These are phyloP conservation scores for Hirudo medicinalis DNA, from an alignment of 1,140 invertebrate species.

Conservation along the genomic window DNA sequence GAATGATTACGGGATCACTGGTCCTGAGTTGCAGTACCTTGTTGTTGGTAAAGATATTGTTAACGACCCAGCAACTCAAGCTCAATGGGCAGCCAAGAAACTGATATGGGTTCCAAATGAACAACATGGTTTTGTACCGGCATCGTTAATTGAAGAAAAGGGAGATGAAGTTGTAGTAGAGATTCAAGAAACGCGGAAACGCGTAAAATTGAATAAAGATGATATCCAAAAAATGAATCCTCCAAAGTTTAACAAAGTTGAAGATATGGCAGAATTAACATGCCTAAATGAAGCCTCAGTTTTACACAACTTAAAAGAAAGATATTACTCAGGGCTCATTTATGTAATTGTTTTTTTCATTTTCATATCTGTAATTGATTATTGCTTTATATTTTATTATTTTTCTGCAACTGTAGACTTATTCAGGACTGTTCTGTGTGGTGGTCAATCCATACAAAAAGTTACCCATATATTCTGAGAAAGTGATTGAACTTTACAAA, in stretches of 20 bases:
- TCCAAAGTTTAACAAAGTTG: slow-evolving; percentile 98
- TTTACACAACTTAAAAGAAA: slow-evolving; percentile 95
- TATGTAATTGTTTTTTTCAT: slow-evolving; percentile 76
- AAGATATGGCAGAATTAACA: slow-evolving; percentile 98
- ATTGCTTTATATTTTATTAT: too few relatives aligned
- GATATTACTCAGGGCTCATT: slow-evolving; percentile 96
- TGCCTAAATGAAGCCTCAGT: slow-evolving; percentile 98
- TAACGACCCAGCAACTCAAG: slow-evolving; percentile 79
- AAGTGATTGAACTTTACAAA: slow-evolving; percentile 85
- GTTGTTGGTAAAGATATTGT: slow-evolving; percentile 41
- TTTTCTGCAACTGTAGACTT: slow-evolving; percentile 53
- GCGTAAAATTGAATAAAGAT: slow-evolving; percentile 63
- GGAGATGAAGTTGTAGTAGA: slow-evolving; percentile 94
- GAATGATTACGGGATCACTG: slow-evolving; percentile 28
- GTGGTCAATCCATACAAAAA: slow-evolving; percentile 94
- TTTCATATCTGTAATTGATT: too few relatives aligned
- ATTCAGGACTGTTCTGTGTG: slow-evolving; percentile 91
- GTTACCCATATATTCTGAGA: slow-evolving; percentile 90
- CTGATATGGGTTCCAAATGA: slow-evolving; percentile 97
- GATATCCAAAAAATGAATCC: slow-evolving; percentile 99
- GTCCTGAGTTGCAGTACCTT: slow-evolving; percentile 40
- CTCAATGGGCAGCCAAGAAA: slow-evolving; percentile 96
- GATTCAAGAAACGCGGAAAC: slow-evolving; percentile 84
- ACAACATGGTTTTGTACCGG: slow-evolving; percentile 82
- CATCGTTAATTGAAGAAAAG: slow-evolving; percentile 81